phyloP scores from a whole-genome alignment of 2,888 invertebrate genomes.

The Agrotis puta region DNA sequence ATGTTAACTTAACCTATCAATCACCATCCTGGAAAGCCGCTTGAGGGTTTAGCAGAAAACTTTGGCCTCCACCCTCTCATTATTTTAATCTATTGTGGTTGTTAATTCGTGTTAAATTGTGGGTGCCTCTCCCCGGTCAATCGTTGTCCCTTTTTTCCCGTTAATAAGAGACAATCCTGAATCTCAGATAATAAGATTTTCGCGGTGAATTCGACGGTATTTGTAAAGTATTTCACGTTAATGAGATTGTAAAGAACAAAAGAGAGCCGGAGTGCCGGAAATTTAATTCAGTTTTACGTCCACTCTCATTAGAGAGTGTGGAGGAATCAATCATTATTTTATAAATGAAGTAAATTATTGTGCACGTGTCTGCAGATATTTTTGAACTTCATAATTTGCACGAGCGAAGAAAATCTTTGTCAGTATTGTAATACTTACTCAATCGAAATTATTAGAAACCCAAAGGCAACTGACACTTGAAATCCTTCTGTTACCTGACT shows the following conservation, averaged over 20 bases:
- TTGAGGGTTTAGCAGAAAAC: conserved; percentile 49
- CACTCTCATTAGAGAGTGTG: conserved; percentile 77
- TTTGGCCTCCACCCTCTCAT: conserved; percentile 55
- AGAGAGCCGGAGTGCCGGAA: conserved; percentile 77
- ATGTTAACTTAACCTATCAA: conserved; percentile 63
- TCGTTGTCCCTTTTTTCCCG: conserved; percentile 71
- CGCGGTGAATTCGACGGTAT: conserved; percentile 75
- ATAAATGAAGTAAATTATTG: conserved; percentile 53
- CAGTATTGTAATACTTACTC: background rate
- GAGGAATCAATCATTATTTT: conserved; percentile 78
- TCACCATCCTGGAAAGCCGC: conserved; percentile 55
- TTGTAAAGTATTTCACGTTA: conserved; percentile 81
- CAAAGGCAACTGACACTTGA: background rate
- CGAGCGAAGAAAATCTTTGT: background rate
- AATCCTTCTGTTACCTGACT: conserved; percentile 30
- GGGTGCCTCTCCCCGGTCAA: conserved; percentile 60
- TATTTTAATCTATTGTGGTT: conserved; percentile 65
- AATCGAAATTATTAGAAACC: conserved; percentile 16
- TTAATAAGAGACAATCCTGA: conserved; percentile 71
- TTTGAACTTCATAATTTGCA: background rate
- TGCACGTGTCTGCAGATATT: conserved; percentile 9
- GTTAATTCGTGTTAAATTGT: conserved; percentile 65
- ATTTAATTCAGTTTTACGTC: conserved; percentile 79
- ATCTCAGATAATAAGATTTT: conserved; percentile 79
- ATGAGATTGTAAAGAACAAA: conserved; percentile 85